phyloP scores from a whole-genome alignment of 2,113 vertebrate species.

The Cettia cetti region DNA sequence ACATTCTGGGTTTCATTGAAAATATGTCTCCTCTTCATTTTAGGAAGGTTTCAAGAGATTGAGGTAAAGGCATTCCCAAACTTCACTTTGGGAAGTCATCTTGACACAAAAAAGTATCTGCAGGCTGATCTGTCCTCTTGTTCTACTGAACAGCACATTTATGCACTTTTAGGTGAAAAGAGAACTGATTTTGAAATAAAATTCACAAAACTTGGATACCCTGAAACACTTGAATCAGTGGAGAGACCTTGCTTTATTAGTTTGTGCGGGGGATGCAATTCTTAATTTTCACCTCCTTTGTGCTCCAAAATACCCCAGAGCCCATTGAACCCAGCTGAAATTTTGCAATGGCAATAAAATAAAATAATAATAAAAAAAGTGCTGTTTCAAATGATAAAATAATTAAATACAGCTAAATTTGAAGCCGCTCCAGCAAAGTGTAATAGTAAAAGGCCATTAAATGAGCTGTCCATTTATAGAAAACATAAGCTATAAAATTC shows the following conservation, averaged over 20 bases:
- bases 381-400: conserved; percentile 36
- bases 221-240: not conserved
- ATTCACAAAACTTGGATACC: not conserved
- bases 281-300: not conserved
- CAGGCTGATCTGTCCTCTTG: not conserved
- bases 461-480: conserved; percentile 48
- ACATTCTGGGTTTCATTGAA: not conserved
- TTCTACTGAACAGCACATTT: not conserved
- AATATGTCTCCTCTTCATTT: not conserved
- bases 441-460: conserved; percentile 52
- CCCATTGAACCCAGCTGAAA: not conserved
- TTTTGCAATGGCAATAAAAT: not conserved
- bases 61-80: not conserved
- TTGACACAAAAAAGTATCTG: not conserved
- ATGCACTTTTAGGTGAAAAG: not conserved
- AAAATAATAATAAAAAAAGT: not conserved
- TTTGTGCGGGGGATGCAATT: not conserved
- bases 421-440: not conserved
- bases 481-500: conserved; percentile 56
- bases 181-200: not conserved
- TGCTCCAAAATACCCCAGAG: not conserved
- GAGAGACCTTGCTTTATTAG: not conserved
- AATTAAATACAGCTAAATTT: conserved; percentile 53
- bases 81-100: not conserved
- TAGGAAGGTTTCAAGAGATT: not conserved